These are phyloP conservation scores for Trilocha varians DNA, from an alignment of 2,888 invertebrate genomes.

Conservation along the genomic window DNA sequence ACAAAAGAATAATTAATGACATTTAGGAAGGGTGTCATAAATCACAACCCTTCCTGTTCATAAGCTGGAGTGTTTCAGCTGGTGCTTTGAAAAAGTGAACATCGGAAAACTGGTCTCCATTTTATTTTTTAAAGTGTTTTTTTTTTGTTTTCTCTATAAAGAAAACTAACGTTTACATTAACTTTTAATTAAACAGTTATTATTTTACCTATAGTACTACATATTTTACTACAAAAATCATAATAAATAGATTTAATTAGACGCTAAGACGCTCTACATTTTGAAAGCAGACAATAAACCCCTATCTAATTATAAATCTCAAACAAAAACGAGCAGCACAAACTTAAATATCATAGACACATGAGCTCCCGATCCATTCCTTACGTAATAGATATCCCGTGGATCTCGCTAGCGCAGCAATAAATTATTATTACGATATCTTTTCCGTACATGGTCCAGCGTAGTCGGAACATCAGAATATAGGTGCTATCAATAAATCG, in stretches of 20 bases:
- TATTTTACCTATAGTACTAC: neutral
- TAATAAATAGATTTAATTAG: too few species aligned
- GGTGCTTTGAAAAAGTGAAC: neutral
- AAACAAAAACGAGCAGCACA: too few species aligned
- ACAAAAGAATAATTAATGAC: neutral
- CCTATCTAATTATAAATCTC: too few species aligned
- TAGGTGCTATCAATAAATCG: neutral
- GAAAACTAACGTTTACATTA: too few species aligned
- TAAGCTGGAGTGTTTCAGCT: neutral
- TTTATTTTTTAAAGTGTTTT: neutral
- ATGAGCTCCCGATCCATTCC: too few species aligned
- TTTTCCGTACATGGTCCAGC: neutral
- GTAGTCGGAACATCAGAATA: neutral
- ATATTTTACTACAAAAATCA: too few species aligned
- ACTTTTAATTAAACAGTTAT: neutral
- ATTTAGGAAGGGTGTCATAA: neutral
- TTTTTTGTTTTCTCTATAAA: neutral
- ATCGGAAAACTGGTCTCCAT: neutral
- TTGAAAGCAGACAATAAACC: too few species aligned
- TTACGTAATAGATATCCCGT: too few species aligned
- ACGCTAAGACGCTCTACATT: too few species aligned
- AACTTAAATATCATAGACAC: too few species aligned
- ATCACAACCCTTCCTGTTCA: neutral
- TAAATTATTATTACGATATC: neutral
- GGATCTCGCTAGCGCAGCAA: too few species aligned